Conservation (phyloP, 2,797 vertebrate genomes). For the Mus spretus region DNA sequence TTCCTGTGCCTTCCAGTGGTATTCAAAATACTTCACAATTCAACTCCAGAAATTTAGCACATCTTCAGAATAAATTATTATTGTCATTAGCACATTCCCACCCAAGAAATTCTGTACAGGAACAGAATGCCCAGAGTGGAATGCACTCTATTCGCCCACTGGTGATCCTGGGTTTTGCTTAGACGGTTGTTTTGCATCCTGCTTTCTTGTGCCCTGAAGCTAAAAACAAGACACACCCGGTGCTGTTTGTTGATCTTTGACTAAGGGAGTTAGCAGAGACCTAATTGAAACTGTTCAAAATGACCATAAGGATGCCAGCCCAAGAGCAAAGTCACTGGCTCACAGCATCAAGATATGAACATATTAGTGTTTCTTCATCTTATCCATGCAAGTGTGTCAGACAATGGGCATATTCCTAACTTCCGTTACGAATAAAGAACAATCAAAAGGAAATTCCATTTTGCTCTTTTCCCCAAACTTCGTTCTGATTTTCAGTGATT, state of each 20-base stretch:
- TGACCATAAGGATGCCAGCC: slow-evolving; percentile 76
- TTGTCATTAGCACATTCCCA: slow-evolving; percentile 87
- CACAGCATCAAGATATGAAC: slow-evolving; percentile 14
- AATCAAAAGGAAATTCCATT: slow-evolving; percentile 31
- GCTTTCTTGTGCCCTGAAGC: slow-evolving; percentile 74
- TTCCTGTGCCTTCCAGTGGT: slow-evolving; percentile 89
- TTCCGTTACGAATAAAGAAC: not conserved
- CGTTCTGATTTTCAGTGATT: not conserved
- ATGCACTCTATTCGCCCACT: slow-evolving; percentile 28
- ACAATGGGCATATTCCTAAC: not conserved
- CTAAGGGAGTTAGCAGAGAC: slow-evolving; percentile 85
- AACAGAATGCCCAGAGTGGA: slow-evolving; percentile 79
- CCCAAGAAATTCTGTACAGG: slow-evolving; percentile 71
- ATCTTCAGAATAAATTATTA: slow-evolving; percentile 86
- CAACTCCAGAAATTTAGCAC: slow-evolving; percentile 86
- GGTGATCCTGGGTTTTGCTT: not conserved
- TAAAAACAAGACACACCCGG: slow-evolving; percentile 77
- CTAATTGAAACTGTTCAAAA: slow-evolving; percentile 82
- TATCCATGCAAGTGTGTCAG: not conserved
- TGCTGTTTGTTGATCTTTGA: slow-evolving; percentile 85
- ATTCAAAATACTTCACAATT: slow-evolving; percentile 90
- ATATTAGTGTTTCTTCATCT: slow-evolving; percentile 28
- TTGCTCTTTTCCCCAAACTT: slow-evolving; percentile 69
- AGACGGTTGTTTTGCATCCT: slow-evolving; percentile 77
- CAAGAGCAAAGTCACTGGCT: slow-evolving; percentile 72